phyloP scores from a whole-genome alignment of 2,113 vertebrate species.

The Urocitellus parryii region DNA sequence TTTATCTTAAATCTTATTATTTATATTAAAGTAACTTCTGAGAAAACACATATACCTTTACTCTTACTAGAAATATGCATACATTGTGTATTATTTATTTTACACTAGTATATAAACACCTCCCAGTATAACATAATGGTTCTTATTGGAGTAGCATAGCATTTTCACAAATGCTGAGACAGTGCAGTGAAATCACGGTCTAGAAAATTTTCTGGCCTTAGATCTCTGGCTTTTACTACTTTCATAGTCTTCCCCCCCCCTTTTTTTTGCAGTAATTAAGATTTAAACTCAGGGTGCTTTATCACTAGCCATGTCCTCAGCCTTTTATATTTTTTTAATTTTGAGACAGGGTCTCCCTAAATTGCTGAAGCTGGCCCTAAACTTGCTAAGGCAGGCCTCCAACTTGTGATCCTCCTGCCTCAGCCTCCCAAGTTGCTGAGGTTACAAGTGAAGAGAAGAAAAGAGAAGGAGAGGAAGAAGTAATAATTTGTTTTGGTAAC shows the following conservation, averaged over 20 bases:
- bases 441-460: not conserved
- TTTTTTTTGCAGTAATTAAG: no score
- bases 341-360: no score
- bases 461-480: not conserved
- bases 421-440: no score
- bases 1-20: slow-evolving; percentile 15
- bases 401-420: no score
- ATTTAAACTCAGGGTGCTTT: no score
- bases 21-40: not conserved
- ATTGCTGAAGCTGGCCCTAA: no score
- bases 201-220: not conserved
- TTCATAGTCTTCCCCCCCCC: not conserved
- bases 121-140: not conserved
- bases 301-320: no score
- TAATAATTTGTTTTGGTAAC: not conserved
- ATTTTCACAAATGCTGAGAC: not conserved
- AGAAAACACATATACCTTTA: not conserved
- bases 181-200: not conserved
- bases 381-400: no score
- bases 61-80: not conserved
- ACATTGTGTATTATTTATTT: not conserved
- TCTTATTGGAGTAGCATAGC: not conserved
- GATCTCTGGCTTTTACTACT: not conserved
- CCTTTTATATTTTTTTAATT: no score
- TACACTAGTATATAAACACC: not conserved